phyloP scores from a whole-genome alignment of 2,888 invertebrate species.

The Lathronympha strigana region DNA sequence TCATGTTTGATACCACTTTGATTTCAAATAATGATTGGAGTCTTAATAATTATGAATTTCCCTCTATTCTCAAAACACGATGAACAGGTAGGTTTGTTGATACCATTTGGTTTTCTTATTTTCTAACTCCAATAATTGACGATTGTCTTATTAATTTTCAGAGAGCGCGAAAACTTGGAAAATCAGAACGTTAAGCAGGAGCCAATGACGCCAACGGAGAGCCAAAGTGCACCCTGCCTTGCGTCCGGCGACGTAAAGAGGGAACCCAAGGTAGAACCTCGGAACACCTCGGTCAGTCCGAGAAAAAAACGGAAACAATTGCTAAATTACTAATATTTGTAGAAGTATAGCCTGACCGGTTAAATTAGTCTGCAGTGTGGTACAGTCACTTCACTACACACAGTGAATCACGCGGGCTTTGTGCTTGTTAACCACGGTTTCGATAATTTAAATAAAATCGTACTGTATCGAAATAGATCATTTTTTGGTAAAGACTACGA shows the following conservation, averaged over 20 bases:
- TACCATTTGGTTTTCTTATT: background rate
- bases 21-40: too few relatives aligned
- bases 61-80: background rate
- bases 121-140: background rate
- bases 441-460: too few relatives aligned
- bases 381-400: too few relatives aligned
- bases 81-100: background rate
- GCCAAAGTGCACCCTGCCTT: constrained; percentile 20
- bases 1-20: too few relatives aligned
- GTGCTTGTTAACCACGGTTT: too few relatives aligned
- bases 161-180: constrained; percentile 13
- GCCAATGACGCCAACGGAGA: constrained; percentile 8
- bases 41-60: background rate
- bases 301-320: constrained; percentile 46
- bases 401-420: too few relatives aligned
- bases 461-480: too few relatives aligned
- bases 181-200: constrained; percentile 25
- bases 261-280: constrained; percentile 18
- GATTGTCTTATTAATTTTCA: constrained; percentile 10
- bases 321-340: constrained; percentile 44
- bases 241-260: background rate
- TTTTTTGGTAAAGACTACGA: too few relatives aligned
- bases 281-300: constrained; percentile 28
- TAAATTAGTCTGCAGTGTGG: too few relatives aligned
- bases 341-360: too few relatives aligned